These are phyloP conservation scores for Protobothrops flavoviridis DNA, from an alignment of 2,113 vertebrate species.

Conservation along the genomic window DNA sequence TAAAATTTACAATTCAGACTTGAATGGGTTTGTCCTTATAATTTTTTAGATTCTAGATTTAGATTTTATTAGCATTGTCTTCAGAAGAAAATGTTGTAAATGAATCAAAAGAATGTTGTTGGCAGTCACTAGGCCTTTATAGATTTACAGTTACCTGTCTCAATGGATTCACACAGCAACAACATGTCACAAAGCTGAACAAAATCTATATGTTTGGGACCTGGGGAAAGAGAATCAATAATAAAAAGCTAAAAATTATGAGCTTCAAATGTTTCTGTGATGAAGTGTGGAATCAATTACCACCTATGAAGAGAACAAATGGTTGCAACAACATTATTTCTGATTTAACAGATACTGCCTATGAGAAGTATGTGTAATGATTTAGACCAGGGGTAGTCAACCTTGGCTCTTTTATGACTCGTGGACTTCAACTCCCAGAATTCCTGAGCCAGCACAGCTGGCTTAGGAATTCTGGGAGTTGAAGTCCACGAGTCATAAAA, in stretches of 20 bases:
- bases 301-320: neutral
- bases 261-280: neutral
- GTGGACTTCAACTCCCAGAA: too few relatives aligned
- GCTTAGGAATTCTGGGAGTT: too few relatives aligned
- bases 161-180: neutral
- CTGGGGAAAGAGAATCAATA: neutral
- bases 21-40: neutral
- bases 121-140: neutral
- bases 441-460: too few relatives aligned
- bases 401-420: too few relatives aligned
- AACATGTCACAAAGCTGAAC: neutral
- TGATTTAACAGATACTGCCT: neutral
- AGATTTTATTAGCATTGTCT: neutral
- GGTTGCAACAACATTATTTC: neutral
- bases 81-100: neutral
- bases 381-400: neutral
- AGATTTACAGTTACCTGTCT: neutral
- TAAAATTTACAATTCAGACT: neutral
- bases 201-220: neutral
- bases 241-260: neutral
- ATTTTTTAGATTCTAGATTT: neutral
- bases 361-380: neutral
- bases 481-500: too few relatives aligned
- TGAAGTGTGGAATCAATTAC: neutral
- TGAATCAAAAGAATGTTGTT: neutral